Conservation (phyloP, 2,888 invertebrate species). For the Blera fallax region DNA sequence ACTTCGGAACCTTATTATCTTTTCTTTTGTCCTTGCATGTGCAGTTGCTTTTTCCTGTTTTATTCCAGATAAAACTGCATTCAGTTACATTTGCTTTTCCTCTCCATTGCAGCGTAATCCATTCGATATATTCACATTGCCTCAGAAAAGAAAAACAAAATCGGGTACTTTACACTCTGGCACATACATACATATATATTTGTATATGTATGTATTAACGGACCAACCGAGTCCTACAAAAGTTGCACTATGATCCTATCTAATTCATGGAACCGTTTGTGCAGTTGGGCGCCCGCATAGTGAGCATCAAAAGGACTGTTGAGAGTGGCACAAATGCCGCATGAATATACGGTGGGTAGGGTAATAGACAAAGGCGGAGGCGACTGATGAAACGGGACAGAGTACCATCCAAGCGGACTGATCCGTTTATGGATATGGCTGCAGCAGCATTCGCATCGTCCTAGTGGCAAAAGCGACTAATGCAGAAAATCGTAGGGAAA, state of each 20-base stretch:
- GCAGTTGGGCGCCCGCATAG: constrained; percentile 35
- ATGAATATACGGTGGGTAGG: background rate
- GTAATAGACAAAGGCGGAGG: constrained; percentile 29
- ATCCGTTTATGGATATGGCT: constrained; percentile 37
- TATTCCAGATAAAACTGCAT: constrained; percentile 51
- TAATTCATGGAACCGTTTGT: constrained; percentile 45
- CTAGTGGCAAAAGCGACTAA: constrained; percentile 21
- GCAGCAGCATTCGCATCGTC: constrained; percentile 12
- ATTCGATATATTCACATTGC: constrained; percentile 27
- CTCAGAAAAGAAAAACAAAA: background rate
- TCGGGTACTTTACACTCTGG: constrained; percentile 13
- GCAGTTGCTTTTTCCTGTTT: constrained; percentile 29
- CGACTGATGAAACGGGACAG: background rate
- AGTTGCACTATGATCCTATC: constrained; percentile 63
- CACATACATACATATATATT: background rate
- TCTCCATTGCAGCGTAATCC: constrained; percentile 14
- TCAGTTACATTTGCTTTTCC: constrained; percentile 50
- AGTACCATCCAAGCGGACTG: constrained; percentile 24
- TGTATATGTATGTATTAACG: no score
- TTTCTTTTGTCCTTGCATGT: constrained; percentile 53
- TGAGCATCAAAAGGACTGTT: constrained; percentile 33
- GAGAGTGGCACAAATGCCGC: background rate
- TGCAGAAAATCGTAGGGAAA: background rate
- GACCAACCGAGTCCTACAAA: background rate
- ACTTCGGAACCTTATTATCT: constrained; percentile 56